These are phyloP conservation scores for Zelleria hepariella DNA, from an alignment of 2,888 invertebrate genomes.

Conservation along the genomic window DNA sequence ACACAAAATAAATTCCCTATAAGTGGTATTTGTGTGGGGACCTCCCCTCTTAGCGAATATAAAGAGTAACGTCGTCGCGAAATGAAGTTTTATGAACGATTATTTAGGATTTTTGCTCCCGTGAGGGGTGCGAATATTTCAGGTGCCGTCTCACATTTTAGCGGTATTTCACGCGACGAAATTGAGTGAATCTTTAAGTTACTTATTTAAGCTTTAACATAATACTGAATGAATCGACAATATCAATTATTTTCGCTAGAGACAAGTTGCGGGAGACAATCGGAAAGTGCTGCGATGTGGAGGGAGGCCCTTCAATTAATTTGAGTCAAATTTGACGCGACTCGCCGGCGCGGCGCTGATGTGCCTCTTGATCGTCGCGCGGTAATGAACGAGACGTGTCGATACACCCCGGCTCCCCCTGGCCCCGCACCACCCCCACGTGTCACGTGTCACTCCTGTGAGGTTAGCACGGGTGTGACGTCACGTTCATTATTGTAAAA, in stretches of 20 bases:
- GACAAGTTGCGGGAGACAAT: neutral
- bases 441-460: neutral
- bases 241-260: neutral
- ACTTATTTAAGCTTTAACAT: neutral
- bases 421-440: too few species aligned
- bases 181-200: neutral
- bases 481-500: too few species aligned
- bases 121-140: neutral
- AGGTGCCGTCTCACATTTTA: neutral
- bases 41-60: slow-evolving; percentile 10
- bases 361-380: neutral
- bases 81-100: slow-evolving; percentile 27
- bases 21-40: slow-evolving; percentile 52
- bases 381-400: neutral
- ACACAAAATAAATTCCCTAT: slow-evolving; percentile 52
- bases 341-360: neutral
- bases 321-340: neutral
- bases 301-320: neutral
- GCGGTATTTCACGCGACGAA: neutral
- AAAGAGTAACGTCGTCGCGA: slow-evolving; percentile 3
- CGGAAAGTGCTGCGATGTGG: neutral
- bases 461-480: too few species aligned
- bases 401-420: neutral
- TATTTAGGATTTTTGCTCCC: slow-evolving; percentile 7
- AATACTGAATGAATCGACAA: neutral